Evolutionary conservation across 2,113 vertebrate genomes (phyloP).

Genomic region (Prionailurus viverrinus): DNA sequence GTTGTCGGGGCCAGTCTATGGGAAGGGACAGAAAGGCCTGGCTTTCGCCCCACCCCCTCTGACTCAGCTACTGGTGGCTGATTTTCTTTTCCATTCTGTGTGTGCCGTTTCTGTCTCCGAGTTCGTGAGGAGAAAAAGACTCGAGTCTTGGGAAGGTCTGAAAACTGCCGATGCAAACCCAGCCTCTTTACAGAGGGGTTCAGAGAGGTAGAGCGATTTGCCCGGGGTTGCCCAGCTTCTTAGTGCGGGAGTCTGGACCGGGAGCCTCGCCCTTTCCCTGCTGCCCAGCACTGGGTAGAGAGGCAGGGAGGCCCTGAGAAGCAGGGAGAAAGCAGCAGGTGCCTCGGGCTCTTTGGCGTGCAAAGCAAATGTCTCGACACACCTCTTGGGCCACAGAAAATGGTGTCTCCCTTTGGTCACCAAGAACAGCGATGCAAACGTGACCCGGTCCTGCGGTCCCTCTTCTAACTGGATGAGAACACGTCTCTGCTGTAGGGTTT

Average conservation of each 20-base stretch:
- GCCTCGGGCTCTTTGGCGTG: neutral
- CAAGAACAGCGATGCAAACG: neutral
- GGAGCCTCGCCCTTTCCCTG: neutral
- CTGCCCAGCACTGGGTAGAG: neutral
- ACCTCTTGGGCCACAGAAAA: neutral
- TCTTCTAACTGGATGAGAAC: neutral
- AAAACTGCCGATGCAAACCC: neutral
- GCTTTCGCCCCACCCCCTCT: fast-evolving
- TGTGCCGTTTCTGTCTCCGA: neutral
- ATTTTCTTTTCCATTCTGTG: neutral
- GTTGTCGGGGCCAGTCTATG: neutral
- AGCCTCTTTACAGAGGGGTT: neutral
- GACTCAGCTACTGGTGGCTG: neutral
- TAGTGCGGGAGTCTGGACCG: neutral
- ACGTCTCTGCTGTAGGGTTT: too few species aligned
- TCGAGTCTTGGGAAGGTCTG: neutral
- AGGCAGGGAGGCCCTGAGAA: neutral
- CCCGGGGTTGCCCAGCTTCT: neutral
- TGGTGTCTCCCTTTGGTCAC: neutral
- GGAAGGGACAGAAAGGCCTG: neutral
- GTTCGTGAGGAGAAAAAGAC: neutral
- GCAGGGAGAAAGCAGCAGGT: neutral
- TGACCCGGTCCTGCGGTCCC: neutral
- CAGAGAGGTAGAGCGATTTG: neutral
- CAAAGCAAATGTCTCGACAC: neutral